Evolutionary conservation across 2,797 vertebrate species (phyloP).

Genomic region (Phataginus tetradactyla): DNA sequence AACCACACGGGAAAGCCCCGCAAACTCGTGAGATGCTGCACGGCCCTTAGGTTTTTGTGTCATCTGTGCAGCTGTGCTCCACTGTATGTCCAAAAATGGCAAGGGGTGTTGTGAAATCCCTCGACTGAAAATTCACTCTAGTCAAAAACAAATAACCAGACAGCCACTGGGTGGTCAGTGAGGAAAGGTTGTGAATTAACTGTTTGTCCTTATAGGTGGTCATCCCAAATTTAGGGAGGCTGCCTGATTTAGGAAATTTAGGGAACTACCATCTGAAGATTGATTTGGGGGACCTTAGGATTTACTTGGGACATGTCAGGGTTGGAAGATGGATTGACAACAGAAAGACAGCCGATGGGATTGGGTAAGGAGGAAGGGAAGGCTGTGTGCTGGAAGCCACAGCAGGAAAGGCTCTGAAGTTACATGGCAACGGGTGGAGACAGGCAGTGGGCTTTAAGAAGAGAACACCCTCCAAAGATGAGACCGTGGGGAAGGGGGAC

Average conservation of each 20-base stretch:
- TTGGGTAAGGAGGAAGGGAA: neutral
- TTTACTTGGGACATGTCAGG: neutral
- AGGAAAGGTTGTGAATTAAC: slow-evolving; percentile 31
- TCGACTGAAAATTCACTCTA: slow-evolving; percentile 42
- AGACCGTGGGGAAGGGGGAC: fast-evolving
- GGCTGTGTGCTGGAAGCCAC: fast-evolving
- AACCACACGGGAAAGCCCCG: neutral
- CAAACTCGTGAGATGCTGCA: neutral
- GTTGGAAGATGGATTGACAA: neutral
- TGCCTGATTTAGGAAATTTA: neutral
- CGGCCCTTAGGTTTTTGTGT: neutral
- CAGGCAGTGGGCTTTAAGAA: neutral
- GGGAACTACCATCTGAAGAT: neutral
- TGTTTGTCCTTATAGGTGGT: neutral
- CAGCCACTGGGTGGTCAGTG: neutral
- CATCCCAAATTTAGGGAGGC: neutral
- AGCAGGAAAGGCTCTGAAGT: neutral
- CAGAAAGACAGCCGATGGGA: neutral
- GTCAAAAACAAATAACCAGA: slow-evolving; percentile 55
- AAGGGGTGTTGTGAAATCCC: slow-evolving; percentile 56
- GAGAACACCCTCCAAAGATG: neutral
- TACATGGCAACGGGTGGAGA: neutral
- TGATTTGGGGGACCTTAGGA: neutral
- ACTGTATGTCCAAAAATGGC: neutral
- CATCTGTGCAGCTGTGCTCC: slow-evolving; percentile 1